Conservation (phyloP, 2,113 vertebrate genomes). For the Cairina moschata region DNA sequence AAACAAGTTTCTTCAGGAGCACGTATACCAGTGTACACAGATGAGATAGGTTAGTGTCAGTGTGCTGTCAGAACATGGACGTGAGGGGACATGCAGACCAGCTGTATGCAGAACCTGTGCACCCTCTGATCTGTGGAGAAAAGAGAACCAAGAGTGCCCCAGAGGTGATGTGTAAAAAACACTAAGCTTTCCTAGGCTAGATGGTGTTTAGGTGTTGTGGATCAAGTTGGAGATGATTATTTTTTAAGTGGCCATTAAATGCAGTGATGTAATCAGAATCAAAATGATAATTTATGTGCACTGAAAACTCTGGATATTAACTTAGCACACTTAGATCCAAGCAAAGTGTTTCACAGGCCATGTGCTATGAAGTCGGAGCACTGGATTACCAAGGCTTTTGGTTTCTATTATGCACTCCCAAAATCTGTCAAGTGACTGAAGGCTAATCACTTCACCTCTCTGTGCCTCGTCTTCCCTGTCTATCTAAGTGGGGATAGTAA, state of each 20-base stretch:
- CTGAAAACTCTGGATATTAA: not conserved
- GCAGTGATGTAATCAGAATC: not conserved
- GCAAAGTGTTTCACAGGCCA: not conserved
- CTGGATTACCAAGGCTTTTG: conserved; percentile 42
- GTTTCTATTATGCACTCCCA: conserved; percentile 43
- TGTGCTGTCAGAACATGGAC: not conserved
- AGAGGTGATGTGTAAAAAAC: not conserved
- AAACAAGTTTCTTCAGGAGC: not conserved
- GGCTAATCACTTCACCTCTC: conserved; percentile 53
- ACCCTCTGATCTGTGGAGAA: not conserved
- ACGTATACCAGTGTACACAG: not conserved
- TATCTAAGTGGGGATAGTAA: conserved; percentile 42
- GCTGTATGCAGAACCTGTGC: not conserved
- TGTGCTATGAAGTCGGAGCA: conserved; percentile 35
- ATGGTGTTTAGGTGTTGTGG: not conserved
- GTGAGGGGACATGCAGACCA: not conserved
- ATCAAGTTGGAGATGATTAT: not conserved
- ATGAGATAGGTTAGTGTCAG: not conserved
- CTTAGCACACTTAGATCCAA: not conserved
- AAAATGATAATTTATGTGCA: not conserved
- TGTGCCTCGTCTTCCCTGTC: conserved; percentile 36
- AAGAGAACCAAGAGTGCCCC: not conserved
- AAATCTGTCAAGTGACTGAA: not conserved
- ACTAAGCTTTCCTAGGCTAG: not conserved
- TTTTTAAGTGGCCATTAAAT: not conserved